Evolutionary conservation across 2,888 invertebrate genomes (phyloP), one percentile per base, ranked within the genome.

Genomic region (Drosophila birchii): DNA sequence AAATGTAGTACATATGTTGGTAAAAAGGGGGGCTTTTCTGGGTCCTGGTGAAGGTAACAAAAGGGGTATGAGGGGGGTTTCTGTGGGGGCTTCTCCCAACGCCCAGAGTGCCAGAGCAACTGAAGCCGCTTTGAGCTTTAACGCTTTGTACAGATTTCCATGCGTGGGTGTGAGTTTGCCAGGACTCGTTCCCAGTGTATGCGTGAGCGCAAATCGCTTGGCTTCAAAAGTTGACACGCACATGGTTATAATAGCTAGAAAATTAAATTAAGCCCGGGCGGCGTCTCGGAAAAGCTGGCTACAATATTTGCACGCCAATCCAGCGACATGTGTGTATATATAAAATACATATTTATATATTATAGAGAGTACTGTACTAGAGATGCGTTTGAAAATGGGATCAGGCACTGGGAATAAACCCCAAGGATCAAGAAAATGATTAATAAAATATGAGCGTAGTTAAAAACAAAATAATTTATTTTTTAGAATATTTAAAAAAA

Each of bases 211-310:
- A 78, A 86, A 83, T 86, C 86, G 86, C 71, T 76, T 83, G 77
- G 85, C 87, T 84, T 75, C 71, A 70, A 79, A 87, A 89, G 87
- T 88, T 85, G 89, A 88, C 84, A 85, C 87, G 81, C 89, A 78
- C 74, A 78, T 71, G 60, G 76, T 62, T 74, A 79, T 85, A 82
- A 88, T 86, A 82, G 80, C 80, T 73, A 69, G 78, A 86, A 74
- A 83, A 88, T 83, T 74, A 88, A 83, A 83, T 83, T 86, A 88
- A 78, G 83, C 72, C 75, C 75, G 70, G 72, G 56, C 82, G 70
- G 71, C 53, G 53, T 32, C 67, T 80, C 78, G 86, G 62, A 70
- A 83, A 88, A 64, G 83, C 76, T 73, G 71, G 83, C 80, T 81
- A 76, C 73, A 81, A 85, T 85, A 85, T 87, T 81, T 81, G 79